Base-by-base conservation (phyloP, 2,113 vertebrate species). In the Podarcis cretensis region DNA sequence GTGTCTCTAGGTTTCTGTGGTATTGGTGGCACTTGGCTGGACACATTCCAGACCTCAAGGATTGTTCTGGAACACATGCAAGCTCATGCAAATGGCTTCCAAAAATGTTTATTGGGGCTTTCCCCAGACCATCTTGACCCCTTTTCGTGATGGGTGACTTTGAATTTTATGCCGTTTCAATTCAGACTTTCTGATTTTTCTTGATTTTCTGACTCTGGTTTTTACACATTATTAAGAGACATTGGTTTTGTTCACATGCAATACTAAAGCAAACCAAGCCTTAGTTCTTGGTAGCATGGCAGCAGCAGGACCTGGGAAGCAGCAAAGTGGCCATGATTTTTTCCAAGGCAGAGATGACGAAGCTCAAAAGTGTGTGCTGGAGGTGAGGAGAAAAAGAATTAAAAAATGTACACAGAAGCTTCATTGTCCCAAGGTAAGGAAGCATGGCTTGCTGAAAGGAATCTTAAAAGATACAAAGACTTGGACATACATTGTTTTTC, bases 381-480 rank as follows among this genome's bases (percentile, higher is more conserved):
- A 54, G 48, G 14, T 18, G 21, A 4, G 20, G 20, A 63, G 40
- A 30, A 65, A 14, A 21, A 30, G 20, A 23, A 74, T 84, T 57
- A 2, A 87, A 81, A 81, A 81, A 16, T 73, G 78, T 74, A 63
- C 35, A 75, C 71, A 75, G 48, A 21, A 54, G 25, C 54, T 59
- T 87, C 13, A 87, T 87, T 81, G 68, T 74, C 78, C 54, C 21
- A 10, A 81, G 78, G 18, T 63, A 23, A 87, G 68, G 16, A 81
- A 81, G 54, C 18, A 59, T 73, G 27, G 48, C 68, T 73, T 74
- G 48, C 25, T 18, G 32, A 74, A 74, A 63, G 18, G 32, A 57
- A 74, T 87, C 30, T 87, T 14, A 21, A 87, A 81, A n/a, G 32
- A 63, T 87, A 25, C 68, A 74, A 27, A 80, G 77, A 81, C 54